Conservation (phyloP, 2,113 vertebrate genomes). For the Henicopernis longicauda region DNA sequence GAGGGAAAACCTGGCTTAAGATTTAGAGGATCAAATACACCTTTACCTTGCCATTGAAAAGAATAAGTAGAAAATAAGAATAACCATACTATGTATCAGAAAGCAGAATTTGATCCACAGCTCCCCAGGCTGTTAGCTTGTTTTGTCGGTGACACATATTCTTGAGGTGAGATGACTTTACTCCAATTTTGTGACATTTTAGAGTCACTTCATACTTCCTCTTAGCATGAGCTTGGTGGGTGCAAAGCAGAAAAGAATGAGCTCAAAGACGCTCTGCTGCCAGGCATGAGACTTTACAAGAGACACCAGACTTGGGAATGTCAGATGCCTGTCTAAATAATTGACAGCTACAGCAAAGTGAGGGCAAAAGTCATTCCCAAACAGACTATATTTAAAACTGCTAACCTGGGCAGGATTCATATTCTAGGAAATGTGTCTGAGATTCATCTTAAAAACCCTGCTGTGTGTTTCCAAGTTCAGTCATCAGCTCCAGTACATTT, state of each 20-base stretch:
- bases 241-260: background rate
- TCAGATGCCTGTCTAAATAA: conserved; percentile 33
- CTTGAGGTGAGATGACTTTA: background rate
- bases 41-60: background rate
- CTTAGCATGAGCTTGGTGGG: background rate
- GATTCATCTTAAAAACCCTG: background rate
- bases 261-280: background rate
- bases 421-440: background rate
- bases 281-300: background rate
- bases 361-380: conserved; percentile 39
- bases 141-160: background rate
- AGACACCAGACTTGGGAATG: background rate
- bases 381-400: conserved; percentile 44
- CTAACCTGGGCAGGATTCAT: background rate
- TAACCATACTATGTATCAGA: background rate
- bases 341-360: conserved; percentile 9
- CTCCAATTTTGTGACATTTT: background rate
- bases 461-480: background rate
- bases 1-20: background rate
- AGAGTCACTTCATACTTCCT: background rate
- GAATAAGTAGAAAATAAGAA: background rate
- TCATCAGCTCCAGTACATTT: background rate
- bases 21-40: background rate
- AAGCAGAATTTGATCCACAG: background rate
- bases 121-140: background rate